Evolutionary conservation across 1,140 invertebrate genomes (phyloP).

Genomic region (Palaemon carinicauda): DNA sequence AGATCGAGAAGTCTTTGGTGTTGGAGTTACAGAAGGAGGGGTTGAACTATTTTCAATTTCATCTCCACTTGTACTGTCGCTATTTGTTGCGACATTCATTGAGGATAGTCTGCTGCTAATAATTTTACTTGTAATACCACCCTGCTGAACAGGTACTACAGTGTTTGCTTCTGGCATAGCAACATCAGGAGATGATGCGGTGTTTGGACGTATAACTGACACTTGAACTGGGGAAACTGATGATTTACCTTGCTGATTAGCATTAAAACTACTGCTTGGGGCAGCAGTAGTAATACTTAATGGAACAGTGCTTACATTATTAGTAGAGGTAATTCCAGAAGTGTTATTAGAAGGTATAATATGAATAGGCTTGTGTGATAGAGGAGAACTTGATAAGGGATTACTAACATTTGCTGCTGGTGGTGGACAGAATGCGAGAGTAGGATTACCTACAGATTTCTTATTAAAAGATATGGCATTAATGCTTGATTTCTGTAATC

Average conservation of each 20-base stretch:
- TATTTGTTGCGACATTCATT: not conserved
- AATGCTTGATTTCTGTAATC: slow-evolving; percentile 25
- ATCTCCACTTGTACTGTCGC: not conserved
- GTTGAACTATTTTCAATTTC: not conserved
- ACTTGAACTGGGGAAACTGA: not conserved
- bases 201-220: not conserved
- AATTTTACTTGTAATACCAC: slow-evolving; percentile 24
- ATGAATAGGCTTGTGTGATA: not conserved
- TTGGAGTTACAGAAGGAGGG: not conserved
- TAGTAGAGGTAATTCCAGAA: too few relatives aligned
- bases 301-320: not conserved
- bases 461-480: slow-evolving; percentile 41
- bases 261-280: not conserved
- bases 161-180: not conserved
- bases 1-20: not conserved
- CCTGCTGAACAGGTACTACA: not conserved
- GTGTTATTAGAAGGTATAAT: not conserved
- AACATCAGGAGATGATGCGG: not conserved
- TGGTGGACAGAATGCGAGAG: slow-evolving; percentile 32
- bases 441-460: slow-evolving; percentile 42
- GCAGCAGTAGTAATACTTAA: not conserved
- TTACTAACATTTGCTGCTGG: not conserved
- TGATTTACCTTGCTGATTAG: not conserved
- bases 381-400: not conserved
- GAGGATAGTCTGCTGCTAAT: not conserved